Base-by-base conservation (phyloP, 2,888 invertebrate species). In the Sclerodermus sp. region DNA sequence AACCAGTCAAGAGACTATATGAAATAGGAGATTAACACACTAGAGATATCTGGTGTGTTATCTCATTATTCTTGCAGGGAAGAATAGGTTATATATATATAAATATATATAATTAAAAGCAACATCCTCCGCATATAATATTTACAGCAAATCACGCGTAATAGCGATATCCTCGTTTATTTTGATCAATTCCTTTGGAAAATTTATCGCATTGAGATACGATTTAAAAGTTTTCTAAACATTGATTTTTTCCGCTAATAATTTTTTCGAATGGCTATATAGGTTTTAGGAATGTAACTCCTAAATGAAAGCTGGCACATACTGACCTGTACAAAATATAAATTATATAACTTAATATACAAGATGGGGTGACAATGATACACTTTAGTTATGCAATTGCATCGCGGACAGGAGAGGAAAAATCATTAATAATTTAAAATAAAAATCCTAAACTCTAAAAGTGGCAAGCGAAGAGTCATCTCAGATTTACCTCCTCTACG, bases 1-100 rank as follows among this genome's bases (percentile, higher is more conserved):
- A 31, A 77, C 79, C 51, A 77, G 78, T 61, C 77, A 79, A 63
- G 79, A 77, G 47, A 62, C 74, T 45, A 77, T 77, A 69, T 77
- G 77, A 77, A 77, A 77, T 59, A 68, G 77, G 74, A 71, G 77
- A 67, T 65, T 77, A 72, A 77, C 77, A 73, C 76, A 77, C 69
- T 76, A 74, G 67, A 55, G 37, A 30, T 12, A 40, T 29, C 62
- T 64, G 47, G 71, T 73, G 75, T 73, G 75, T 74, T 74, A 70
- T 4, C 4, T 12, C 4, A 8, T 8, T 8, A 12, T 12, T 13
- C 3, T 34, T 34, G 34, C 34, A n/a, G 13, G 12, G 12, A n/a
- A 4, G 10, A 34, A 34, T 8, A 30, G 10, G 6, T 30, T 30
- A 30, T 30, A 9, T 9, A 30, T 30, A 30, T 40, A 29, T 51